These are phyloP conservation scores for Drosophila tanythrix DNA, from an alignment of 2,888 invertebrate genomes.

Conservation along the genomic window DNA sequence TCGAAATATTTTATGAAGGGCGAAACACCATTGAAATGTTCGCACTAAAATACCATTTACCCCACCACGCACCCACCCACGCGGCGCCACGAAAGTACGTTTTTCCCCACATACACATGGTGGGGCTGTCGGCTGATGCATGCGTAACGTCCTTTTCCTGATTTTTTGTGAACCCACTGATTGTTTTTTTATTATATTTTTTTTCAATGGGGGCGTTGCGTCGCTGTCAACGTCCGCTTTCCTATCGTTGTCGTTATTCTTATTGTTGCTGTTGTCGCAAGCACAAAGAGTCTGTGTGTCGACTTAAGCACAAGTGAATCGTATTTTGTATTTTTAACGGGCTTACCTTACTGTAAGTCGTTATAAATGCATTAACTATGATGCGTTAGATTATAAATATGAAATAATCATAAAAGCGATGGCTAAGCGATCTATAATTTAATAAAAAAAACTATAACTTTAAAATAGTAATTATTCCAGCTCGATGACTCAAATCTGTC, in stretches of 20 bases:
- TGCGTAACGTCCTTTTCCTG: constrained; percentile 70
- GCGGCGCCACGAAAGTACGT: constrained; percentile 15
- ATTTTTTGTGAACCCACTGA: constrained; percentile 46
- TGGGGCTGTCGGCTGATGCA: constrained; percentile 48
- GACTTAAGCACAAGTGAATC: background rate
- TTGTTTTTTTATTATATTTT: constrained; percentile 42
- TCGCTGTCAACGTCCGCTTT: constrained; percentile 23
- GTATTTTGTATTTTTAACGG: background rate
- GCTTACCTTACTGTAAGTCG: constrained; percentile 3
- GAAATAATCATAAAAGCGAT: background rate
- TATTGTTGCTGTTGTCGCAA: constrained; percentile 38
- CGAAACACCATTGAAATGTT: constrained; percentile 33
- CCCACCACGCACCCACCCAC: background rate
- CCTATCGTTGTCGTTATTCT: constrained; percentile 25
- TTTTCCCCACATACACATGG: constrained; percentile 22
- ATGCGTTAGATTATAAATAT: background rate
- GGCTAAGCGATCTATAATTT: background rate
- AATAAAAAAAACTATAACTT: background rate
- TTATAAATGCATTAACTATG: constrained; percentile 14
- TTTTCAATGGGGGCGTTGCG: constrained; percentile 21
- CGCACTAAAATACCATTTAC: constrained; percentile 21
- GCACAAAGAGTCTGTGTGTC: constrained; percentile 11
- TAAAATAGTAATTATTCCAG: background rate
- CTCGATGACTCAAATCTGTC: background rate
- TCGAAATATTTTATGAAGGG: constrained; percentile 77